phyloP scores from a whole-genome alignment of 2,113 vertebrate genomes.

The Hemiprocne comata region DNA sequence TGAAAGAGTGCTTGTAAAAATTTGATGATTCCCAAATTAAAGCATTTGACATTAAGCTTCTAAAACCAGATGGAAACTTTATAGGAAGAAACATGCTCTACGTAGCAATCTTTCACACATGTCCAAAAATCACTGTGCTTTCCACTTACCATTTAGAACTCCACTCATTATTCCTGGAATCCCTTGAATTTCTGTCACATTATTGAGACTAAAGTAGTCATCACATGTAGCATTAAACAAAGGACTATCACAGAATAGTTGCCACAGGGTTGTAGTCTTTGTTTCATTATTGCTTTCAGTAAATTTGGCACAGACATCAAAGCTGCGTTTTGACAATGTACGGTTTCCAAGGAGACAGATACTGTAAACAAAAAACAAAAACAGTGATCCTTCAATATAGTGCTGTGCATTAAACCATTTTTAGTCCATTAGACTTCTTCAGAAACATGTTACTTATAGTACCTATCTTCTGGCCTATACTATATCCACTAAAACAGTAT shows the following conservation, averaged over 20 bases:
- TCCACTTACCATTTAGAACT: conserved; percentile 81
- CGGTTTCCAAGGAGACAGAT: conserved; percentile 94
- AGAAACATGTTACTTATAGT: background rate
- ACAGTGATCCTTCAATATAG: background rate
- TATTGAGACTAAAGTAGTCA: conserved; percentile 87
- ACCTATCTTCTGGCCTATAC: background rate
- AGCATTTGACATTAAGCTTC: background rate
- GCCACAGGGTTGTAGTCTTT: conserved; percentile 82
- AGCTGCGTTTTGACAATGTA: conserved; percentile 81
- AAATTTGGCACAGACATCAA: conserved; percentile 86
- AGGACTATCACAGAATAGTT: conserved; percentile 82
- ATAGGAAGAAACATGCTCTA: background rate
- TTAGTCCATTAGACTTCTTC: background rate
- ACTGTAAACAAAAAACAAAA: conserved; percentile 63
- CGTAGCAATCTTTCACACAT: background rate
- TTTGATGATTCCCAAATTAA: background rate
- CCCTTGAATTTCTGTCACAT: conserved; percentile 86
- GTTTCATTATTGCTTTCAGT: conserved; percentile 75
- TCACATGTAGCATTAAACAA: conserved; percentile 81
- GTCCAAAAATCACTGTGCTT: background rate
- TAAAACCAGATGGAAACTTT: background rate
- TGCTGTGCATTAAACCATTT: background rate
- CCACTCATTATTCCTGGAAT: conserved; percentile 91
- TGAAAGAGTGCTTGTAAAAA: background rate
- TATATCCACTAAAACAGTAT: background rate